Evolutionary conservation across 2,888 invertebrate species (phyloP).

Genomic region (Embidobia sp.): DNA sequence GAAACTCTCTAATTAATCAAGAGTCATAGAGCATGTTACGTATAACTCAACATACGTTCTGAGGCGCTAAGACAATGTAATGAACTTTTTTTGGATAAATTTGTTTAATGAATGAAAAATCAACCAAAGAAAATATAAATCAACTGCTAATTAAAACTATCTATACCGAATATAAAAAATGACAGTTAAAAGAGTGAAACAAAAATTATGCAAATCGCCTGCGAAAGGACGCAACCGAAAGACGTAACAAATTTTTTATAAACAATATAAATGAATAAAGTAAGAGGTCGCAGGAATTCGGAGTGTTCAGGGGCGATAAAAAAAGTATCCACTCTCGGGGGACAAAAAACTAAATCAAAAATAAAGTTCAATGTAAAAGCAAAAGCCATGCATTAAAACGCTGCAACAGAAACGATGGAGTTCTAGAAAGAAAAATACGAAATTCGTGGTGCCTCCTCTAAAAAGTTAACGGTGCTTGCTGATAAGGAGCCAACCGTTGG

Average conservation of each 20-base stretch:
- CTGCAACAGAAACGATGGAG: constrained; percentile 51
- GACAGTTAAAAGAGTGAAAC: too few species aligned
- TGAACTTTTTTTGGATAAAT: too few species aligned
- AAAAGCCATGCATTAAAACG: constrained; percentile 62
- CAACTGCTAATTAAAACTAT: too few species aligned
- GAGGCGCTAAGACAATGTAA: too few species aligned
- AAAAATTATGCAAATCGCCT: too few species aligned
- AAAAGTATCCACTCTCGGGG: constrained; percentile 1
- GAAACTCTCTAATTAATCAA: constrained; percentile 35
- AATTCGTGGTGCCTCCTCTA: constrained; percentile 62
- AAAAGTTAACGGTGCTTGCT: constrained; percentile 61
- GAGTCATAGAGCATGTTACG: constrained; percentile 34
- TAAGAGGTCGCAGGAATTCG: too few species aligned
- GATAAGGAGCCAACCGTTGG: constrained; percentile 62
- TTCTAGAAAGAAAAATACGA: constrained; percentile 60
- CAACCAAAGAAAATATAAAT: too few species aligned
- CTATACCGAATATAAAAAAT: too few species aligned
- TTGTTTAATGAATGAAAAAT: too few species aligned
- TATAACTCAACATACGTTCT: constrained; percentile 13
- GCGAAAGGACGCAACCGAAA: too few species aligned
- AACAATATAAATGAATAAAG: too few species aligned
- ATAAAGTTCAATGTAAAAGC: constrained; percentile 58
- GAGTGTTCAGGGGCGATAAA: constrained; percentile 2
- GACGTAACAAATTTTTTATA: too few species aligned
- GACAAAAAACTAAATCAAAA: constrained; percentile 54